A percentile compares a stretch with the other conserved stretches of the same genome.
These are phyloP conservation scores for Polyergus mexicanus DNA, from an alignment of 1,140 invertebrate species.

Conservation along the genomic window DNA sequence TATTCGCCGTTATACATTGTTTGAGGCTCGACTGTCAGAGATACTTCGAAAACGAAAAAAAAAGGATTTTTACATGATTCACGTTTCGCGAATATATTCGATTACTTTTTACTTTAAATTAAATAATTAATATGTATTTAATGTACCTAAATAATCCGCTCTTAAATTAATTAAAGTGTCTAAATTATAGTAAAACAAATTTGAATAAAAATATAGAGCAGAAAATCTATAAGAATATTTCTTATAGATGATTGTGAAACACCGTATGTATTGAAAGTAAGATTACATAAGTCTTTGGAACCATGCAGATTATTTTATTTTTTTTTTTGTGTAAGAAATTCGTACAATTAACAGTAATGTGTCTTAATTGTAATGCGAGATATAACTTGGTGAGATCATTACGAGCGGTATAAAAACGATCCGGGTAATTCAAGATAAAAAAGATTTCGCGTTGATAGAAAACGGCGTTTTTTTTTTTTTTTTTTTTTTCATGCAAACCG, in stretches of 20 bases:
- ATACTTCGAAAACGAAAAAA: background rate
- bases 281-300: background rate
- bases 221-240: too few relatives aligned
- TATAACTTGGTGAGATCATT: constrained; percentile 8
- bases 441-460: background rate
- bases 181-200: too few relatives aligned
- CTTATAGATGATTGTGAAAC: too few relatives aligned
- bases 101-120: too few relatives aligned
- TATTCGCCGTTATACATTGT: constrained; percentile 16
- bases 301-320: background rate
- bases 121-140: too few relatives aligned
- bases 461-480: background rate
- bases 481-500: constrained; percentile 14
- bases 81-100: too few relatives aligned
- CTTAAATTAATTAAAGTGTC: too few relatives aligned
- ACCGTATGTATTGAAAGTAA: background rate
- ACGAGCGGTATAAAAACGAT: background rate
- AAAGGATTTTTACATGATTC: too few relatives aligned
- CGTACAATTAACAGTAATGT: background rate
- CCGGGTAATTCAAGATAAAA: background rate
- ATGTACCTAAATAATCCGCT: too few relatives aligned
- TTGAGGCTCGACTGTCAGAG: background rate
- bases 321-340: background rate
- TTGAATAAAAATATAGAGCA: too few relatives aligned
- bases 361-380: constrained; percentile 16